Conservation (phyloP, 2,113 vertebrate genomes). For the Austrofundulus limnaeus region DNA sequence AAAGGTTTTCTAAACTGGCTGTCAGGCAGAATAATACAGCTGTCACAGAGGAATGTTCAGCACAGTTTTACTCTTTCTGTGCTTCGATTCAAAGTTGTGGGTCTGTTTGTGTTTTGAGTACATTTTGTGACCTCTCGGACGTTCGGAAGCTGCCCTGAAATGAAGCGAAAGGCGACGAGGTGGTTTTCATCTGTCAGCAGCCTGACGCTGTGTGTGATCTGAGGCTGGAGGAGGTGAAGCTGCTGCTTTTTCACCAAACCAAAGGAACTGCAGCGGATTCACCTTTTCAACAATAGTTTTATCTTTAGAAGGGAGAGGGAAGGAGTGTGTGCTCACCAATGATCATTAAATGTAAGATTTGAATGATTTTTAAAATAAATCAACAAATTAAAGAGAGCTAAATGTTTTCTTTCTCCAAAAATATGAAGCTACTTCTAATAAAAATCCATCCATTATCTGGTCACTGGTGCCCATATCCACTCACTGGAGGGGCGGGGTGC, state of each 20-base stretch:
- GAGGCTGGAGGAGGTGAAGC: conserved; percentile 10
- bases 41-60: conserved; percentile 18
- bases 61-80: not conserved
- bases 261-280: not conserved
- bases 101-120: conserved; percentile 7
- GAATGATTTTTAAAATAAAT: too few species aligned
- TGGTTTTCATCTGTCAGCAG: conserved; percentile 35
- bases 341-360: too few species aligned
- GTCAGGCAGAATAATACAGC: conserved; percentile 20
- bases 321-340: not conserved
- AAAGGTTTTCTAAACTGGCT: conserved; percentile 54
- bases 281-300: not conserved
- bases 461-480: too few species aligned
- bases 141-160: conserved; percentile 1
- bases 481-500: too few species aligned
- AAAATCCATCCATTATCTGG: too few species aligned
- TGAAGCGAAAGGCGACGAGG: not conserved
- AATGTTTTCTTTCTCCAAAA: too few species aligned
- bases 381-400: not conserved
- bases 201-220: not conserved
- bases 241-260: not conserved
- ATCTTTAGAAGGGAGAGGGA: not conserved
- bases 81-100: conserved; percentile 16
- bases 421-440: too few species aligned
- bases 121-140: conserved; percentile 7